Base-by-base conservation (phyloP, 2,888 invertebrate species). In the Hirtodrosophila histrioides region DNA sequence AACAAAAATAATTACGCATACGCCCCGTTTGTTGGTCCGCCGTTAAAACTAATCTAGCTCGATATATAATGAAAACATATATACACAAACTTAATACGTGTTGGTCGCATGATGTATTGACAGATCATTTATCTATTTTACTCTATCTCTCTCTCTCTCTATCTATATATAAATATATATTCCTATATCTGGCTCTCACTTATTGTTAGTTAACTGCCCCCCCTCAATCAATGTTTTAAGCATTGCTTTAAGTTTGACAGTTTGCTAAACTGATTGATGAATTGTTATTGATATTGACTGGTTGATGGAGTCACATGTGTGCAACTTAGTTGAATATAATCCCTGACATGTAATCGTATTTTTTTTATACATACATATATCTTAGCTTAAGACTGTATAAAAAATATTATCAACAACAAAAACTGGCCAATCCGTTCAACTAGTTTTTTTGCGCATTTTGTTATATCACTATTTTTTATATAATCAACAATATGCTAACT, bases 61-160 rank as follows among this genome's bases (percentile, higher is more conserved):
- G 23, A 53, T 37, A 63, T 23, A 35, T 56, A 11, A n/a, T 40
- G 12, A 24, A 50, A 41, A 56, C 35, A 55, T 41, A 46, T 41
- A 46, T 23, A 39, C 33, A 53, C 37, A 56, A 33, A 39, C 51
- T 48, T 51, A 69, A 65, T 67, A 63, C 53, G 75, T 78, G 69
- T 72, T 78, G 78, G 69, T 69, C 64, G 78, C 78, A 78, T 78
- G 78, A 64, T 75, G 51, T 63, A 64, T 72, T 72, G 62, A 62
- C 73, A 69, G 72, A 61, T 65, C 54, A 64, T 76, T 72, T 73
- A 73, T 72, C 58, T 71, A 67, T 40, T 53, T 76, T 70, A 55
- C 46, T 46, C 44, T 65, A 37, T 56, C 33, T 66, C 57, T 72
- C 55, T 54, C 41, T 44, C 43, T 54, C 44, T 53, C 53, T 41